A percentile compares a stretch with the other conserved stretches of the same genome.
These are phyloP conservation scores for Noctua comes DNA, from an alignment of 2,888 invertebrate genomes.

Conservation along the genomic window DNA sequence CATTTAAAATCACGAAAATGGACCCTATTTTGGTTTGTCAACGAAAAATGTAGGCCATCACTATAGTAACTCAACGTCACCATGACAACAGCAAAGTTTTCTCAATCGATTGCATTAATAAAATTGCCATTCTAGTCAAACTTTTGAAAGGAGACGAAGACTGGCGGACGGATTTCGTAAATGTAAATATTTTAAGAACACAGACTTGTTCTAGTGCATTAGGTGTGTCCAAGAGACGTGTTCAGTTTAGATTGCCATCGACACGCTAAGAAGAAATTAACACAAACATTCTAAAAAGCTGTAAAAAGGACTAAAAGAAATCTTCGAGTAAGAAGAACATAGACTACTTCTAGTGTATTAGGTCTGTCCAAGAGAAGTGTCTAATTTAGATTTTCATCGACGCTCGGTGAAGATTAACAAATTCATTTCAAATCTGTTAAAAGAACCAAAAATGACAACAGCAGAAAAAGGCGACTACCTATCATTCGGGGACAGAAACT, in stretches of 20 bases:
- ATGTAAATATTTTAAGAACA: background rate
- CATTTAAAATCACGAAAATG: background rate
- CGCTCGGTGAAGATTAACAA: background rate
- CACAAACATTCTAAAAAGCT: background rate
- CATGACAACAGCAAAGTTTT: conserved; percentile 39
- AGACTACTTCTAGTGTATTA: background rate
- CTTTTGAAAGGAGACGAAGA: background rate
- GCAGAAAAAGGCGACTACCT: conserved; percentile 81
- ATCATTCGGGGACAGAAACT: conserved; percentile 81
- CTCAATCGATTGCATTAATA: conserved; percentile 35
- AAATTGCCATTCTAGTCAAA: background rate
- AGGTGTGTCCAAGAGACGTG: background rate
- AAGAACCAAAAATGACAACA: conserved; percentile 72
- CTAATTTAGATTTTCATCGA: background rate
- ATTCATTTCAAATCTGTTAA: background rate
- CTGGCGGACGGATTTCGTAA: background rate
- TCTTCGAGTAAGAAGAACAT: rapidly evolving
- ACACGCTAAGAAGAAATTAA: background rate
- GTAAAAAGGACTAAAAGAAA: conserved; percentile 30
- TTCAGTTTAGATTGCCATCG: background rate
- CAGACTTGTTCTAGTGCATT: background rate
- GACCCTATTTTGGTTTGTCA: background rate
- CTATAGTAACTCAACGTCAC: conserved; percentile 22
- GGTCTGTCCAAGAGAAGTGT: background rate
- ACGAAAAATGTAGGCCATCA: conserved; percentile 32